phyloP scores from a whole-genome alignment of 1,140 invertebrate species.

The Diachasmimorpha longicaudata region DNA sequence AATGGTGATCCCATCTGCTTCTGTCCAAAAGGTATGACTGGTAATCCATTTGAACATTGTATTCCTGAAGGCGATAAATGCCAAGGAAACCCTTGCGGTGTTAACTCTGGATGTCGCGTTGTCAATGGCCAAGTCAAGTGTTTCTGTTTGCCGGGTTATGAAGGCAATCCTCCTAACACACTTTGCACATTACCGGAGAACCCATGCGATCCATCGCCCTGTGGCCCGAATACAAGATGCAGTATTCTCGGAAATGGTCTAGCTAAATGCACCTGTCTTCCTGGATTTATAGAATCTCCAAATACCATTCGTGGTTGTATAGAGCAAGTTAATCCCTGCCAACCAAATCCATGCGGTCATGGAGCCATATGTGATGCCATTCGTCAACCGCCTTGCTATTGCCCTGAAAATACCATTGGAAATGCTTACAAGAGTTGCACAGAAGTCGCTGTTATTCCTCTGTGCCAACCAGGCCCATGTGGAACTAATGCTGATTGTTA shows the following conservation, averaged over 20 bases:
- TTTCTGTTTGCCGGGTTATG: conserved; percentile 87
- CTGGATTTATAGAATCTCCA: conserved; percentile 83
- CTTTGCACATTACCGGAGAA: conserved; percentile 73
- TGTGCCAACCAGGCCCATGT: conserved; percentile 80
- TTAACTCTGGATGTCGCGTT: conserved; percentile 79
- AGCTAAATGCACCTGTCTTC: conserved; percentile 84
- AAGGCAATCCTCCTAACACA: conserved; percentile 79
- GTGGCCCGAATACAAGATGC: conserved; percentile 88
- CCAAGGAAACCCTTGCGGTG: conserved; percentile 82
- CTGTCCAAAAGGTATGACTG: conserved; percentile 87
- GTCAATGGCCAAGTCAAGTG: conserved; percentile 75
- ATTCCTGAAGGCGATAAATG: conserved; percentile 88
- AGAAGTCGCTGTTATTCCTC: conserved; percentile 61
- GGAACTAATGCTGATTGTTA: conserved; percentile 81
- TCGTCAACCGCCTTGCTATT: conserved; percentile 79
- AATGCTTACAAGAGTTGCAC: conserved; percentile 80
- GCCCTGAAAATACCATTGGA: conserved; percentile 75
- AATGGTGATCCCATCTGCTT: conserved; percentile 87
- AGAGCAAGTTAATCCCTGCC: conserved; percentile 77
- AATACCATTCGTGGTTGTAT: conserved; percentile 86
- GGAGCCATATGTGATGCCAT: conserved; percentile 81
- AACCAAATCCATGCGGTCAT: conserved; percentile 80
- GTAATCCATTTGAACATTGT: conserved; percentile 90
- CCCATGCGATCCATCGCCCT: conserved; percentile 84
- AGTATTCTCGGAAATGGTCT: conserved; percentile 80